Percentiles rank a stretch among this genome's conserved stretches.
Evolutionary conservation across 2,113 vertebrate species (phyloP).

Genomic region (Platanista minor): DNA sequence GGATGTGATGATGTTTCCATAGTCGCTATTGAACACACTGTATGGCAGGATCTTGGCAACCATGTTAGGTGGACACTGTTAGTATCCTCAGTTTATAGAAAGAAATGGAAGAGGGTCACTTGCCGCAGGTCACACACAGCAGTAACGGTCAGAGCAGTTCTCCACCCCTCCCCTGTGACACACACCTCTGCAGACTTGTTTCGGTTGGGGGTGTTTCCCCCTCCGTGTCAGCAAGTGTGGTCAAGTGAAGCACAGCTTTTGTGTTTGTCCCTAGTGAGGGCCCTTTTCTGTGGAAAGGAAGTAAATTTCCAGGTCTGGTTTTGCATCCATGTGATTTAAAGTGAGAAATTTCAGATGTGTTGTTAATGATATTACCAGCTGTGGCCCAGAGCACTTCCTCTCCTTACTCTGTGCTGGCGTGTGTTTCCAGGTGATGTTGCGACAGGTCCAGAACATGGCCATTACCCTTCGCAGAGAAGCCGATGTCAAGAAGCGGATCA

Average conservation of each 20-base stretch:
- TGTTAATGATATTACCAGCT: not conserved
- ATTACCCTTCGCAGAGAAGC: slow-evolving; percentile 90
- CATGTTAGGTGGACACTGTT: not conserved
- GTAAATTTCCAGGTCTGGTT: not conserved
- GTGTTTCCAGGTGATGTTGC: slow-evolving; percentile 83
- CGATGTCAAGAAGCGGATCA: slow-evolving; percentile 92
- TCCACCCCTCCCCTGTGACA: not conserved
- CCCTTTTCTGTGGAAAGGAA: not conserved
- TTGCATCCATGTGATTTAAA: not conserved
- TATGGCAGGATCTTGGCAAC: not conserved
- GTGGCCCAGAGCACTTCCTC: not conserved
- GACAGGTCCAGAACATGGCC: slow-evolving; percentile 93
- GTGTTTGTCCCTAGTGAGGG: not conserved
- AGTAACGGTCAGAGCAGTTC: not conserved
- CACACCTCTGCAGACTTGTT: not conserved
- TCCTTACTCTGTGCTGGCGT: not conserved
- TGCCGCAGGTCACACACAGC: not conserved
- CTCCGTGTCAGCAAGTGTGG: not conserved
- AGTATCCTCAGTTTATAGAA: not conserved
- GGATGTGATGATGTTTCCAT: not conserved
- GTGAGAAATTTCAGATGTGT: not conserved
- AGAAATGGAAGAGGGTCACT: not conserved
- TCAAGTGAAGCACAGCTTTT: not conserved
- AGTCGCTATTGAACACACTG: not conserved
- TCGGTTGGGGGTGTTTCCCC: not conserved